Evolutionary conservation across 2,888 invertebrate species (phyloP).

Genomic region (Mesoligia furuncula): DNA sequence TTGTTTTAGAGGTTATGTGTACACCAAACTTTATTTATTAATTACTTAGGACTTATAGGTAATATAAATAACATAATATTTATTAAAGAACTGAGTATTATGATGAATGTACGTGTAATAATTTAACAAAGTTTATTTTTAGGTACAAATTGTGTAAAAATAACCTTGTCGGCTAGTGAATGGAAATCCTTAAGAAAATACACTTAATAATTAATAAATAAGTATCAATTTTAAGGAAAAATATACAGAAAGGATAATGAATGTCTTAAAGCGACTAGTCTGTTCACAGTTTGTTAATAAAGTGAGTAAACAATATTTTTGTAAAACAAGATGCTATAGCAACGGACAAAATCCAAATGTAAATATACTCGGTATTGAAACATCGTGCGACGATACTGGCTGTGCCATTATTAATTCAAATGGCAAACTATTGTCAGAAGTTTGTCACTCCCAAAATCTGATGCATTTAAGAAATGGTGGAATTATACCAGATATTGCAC

Average conservation of each 20-base stretch:
- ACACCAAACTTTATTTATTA: neutral
- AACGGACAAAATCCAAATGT: conserved; percentile 30
- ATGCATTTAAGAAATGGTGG: conserved; percentile 95
- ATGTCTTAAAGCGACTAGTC: conserved; percentile 30
- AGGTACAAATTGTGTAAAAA: conserved; percentile 16
- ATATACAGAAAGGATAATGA: conserved; percentile 36
- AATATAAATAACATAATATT: neutral
- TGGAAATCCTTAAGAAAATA: neutral
- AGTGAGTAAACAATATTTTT: conserved; percentile 30
- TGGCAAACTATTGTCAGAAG: conserved; percentile 95
- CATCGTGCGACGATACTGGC: conserved; percentile 99
- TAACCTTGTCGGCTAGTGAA: conserved; percentile 27
- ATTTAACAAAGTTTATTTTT: conserved; percentile 21
- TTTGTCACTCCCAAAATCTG: conserved; percentile 94
- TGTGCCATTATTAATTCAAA: conserved; percentile 95
- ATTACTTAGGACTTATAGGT: neutral
- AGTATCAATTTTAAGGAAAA: neutral
- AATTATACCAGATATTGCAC: conserved; percentile 97
- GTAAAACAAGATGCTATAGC: conserved; percentile 34
- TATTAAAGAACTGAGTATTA: neutral
- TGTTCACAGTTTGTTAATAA: conserved; percentile 36
- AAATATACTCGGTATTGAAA: conserved; percentile 97
- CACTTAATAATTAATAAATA: neutral
- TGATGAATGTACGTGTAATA: neutral
- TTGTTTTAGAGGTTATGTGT: neutral